Evolutionary conservation across 2,888 invertebrate genomes (phyloP).

Genomic region (Oeneis ivallda): DNA sequence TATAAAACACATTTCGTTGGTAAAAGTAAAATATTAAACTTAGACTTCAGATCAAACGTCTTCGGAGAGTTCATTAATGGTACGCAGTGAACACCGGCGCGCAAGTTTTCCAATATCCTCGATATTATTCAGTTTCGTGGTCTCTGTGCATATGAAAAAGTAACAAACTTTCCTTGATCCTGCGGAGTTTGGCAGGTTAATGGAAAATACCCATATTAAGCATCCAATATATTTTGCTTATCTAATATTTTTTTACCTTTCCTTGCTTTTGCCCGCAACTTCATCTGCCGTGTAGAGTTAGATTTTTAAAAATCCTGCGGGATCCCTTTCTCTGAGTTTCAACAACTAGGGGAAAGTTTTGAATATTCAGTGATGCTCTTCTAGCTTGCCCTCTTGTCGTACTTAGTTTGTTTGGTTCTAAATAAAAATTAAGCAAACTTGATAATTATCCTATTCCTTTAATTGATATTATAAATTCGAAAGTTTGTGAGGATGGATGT

Average conservation of each 20-base stretch:
- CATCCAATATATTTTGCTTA: slow-evolving; percentile 5
- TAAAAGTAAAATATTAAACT: neutral
- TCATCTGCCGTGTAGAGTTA: no score
- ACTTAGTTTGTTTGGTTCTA: no score
- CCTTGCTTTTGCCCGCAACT: neutral
- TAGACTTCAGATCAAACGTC: slow-evolving; percentile 14
- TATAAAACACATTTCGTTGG: no score
- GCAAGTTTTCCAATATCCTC: slow-evolving; percentile 69
- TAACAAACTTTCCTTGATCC: slow-evolving; percentile 28
- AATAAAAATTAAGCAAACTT: no score
- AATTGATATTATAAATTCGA: no score
- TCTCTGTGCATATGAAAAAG: slow-evolving; percentile 33
- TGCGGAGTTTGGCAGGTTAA: slow-evolving; percentile 17
- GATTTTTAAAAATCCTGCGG: no score
- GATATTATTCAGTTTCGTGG: slow-evolving; percentile 50
- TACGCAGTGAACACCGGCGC: slow-evolving; percentile 40
- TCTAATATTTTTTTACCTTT: neutral
- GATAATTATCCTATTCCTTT: no score
- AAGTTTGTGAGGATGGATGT: no score
- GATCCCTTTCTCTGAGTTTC: no score
- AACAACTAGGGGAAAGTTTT: no score
- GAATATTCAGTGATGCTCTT: no score
- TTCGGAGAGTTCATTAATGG: slow-evolving; percentile 30
- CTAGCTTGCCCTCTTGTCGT: no score
- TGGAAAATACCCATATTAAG: slow-evolving; percentile 18